phyloP scores from a whole-genome alignment of 92 coral and sea anemone species.

The Desmophyllum pertusum region DNA sequence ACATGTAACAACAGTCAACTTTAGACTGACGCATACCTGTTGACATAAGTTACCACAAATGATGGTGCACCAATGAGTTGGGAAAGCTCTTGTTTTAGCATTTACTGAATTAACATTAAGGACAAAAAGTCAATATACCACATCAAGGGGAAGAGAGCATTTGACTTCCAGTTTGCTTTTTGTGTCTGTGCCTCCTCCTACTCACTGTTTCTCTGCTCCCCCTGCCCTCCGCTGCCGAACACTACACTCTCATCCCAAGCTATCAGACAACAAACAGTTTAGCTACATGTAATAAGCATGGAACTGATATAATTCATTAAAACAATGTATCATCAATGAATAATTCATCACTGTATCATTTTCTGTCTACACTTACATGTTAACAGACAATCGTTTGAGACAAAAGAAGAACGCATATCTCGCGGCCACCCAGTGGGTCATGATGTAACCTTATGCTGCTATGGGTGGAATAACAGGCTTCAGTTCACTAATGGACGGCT shows the following conservation, averaged over 20 bases:
- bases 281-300: not conserved
- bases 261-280: too few relatives aligned
- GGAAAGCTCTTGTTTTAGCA: too few relatives aligned
- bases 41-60: too few relatives aligned
- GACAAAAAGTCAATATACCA: too few relatives aligned
- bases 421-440: slow-evolving; percentile 95
- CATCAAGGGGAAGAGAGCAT: too few relatives aligned
- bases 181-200: too few relatives aligned
- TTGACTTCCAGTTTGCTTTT: too few relatives aligned
- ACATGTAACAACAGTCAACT: not conserved
- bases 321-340: too few relatives aligned
- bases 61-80: too few relatives aligned
- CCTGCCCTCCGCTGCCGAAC: not conserved
- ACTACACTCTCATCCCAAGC: not conserved
- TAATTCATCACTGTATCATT: too few relatives aligned
- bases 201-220: not conserved
- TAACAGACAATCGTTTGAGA: slow-evolving; percentile 83
- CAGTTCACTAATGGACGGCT: slow-evolving; percentile 94
- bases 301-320: not conserved
- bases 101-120: too few relatives aligned
- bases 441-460: slow-evolving; percentile 98
- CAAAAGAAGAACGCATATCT: slow-evolving; percentile 89
- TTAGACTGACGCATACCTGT: too few relatives aligned
- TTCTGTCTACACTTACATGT: not conserved
- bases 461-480: slow-evolving; percentile 99